Percentiles rank a stretch among this genome's conserved stretches.
These are phyloP conservation scores for Mixornis gularis DNA, from an alignment of 2,113 vertebrate species.

Conservation along the genomic window DNA sequence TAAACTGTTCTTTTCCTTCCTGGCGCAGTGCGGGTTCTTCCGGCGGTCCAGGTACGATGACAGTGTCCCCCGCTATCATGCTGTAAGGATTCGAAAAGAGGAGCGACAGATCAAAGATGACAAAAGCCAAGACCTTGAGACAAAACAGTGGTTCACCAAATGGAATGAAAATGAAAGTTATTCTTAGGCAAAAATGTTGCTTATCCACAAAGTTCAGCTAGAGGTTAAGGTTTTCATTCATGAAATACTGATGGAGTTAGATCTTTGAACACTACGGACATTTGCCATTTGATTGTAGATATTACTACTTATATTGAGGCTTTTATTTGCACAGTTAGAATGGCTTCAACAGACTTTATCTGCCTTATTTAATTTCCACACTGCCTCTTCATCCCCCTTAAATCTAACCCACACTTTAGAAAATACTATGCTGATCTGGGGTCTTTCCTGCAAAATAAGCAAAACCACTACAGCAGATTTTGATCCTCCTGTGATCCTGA, in stretches of 20 bases:
- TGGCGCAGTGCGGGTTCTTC: conserved; percentile 92
- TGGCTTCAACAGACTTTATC: conserved; percentile 35
- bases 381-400: conserved; percentile 24
- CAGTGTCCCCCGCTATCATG: conserved; percentile 88
- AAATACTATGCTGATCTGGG: not conserved
- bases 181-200: conserved; percentile 66
- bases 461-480: not conserved
- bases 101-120: conserved; percentile 78
- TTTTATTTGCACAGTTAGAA: conserved; percentile 70
- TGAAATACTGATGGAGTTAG: conserved; percentile 11
- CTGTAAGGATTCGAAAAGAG: conserved; percentile 91
- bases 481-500: not conserved
- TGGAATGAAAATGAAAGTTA: conserved; percentile 93
- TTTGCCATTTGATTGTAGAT: conserved; percentile 49
- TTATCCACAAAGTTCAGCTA: not conserved
- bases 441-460: not conserved
- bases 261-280: conserved; percentile 29
- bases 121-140: conserved; percentile 76
- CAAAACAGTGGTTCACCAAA: conserved; percentile 91
- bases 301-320: conserved; percentile 23
- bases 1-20: not conserved
- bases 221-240: conserved; percentile 3
- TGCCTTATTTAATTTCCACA: conserved; percentile 63
- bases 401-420: not conserved
- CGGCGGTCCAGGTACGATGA: conserved; percentile 89